Conservation (phyloP, 30 jellyfish, hydroid and myxozoan species). For the Pelagia noctiluca region DNA sequence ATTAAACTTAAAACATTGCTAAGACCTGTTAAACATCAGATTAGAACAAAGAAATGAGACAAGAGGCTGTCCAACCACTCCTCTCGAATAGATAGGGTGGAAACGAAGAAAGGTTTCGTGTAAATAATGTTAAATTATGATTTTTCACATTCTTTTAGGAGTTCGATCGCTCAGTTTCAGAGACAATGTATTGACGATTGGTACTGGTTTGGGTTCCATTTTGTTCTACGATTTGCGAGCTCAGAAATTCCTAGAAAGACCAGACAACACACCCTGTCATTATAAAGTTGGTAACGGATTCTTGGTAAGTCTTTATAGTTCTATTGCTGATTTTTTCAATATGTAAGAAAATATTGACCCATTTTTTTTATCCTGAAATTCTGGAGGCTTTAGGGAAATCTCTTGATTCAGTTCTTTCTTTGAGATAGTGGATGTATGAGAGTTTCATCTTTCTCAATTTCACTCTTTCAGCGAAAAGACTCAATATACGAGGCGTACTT, state of each 20-base stretch:
- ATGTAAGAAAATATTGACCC: background rate
- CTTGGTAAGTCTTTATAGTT: constrained; percentile 75
- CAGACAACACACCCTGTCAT: constrained; percentile 69
- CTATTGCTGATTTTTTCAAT: background rate
- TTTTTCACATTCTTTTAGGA: constrained; percentile 63
- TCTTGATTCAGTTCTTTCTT: background rate
- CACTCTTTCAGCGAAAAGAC: constrained; percentile 89
- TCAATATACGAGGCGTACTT: constrained; percentile 83
- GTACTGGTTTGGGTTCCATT: constrained; percentile 94
- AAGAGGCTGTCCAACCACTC: too few species aligned
- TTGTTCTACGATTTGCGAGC: constrained; percentile 92
- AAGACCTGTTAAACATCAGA: too few species aligned
- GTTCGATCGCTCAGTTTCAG: constrained; percentile 94
- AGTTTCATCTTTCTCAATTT: background rate
- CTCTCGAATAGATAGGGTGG: too few species aligned
- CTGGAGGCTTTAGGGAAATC: too few species aligned
- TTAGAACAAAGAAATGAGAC: too few species aligned
- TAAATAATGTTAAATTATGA: background rate
- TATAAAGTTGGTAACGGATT: constrained; percentile 92
- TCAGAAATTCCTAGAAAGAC: constrained; percentile 66
- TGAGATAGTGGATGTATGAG: background rate
- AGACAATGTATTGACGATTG: constrained; percentile 87
- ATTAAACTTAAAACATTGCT: too few species aligned
- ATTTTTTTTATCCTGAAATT: too few species aligned
- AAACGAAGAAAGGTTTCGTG: background rate